These are phyloP conservation scores for Sclerurus mexicanus DNA, from an alignment of 2,113 vertebrate species.

Conservation along the genomic window DNA sequence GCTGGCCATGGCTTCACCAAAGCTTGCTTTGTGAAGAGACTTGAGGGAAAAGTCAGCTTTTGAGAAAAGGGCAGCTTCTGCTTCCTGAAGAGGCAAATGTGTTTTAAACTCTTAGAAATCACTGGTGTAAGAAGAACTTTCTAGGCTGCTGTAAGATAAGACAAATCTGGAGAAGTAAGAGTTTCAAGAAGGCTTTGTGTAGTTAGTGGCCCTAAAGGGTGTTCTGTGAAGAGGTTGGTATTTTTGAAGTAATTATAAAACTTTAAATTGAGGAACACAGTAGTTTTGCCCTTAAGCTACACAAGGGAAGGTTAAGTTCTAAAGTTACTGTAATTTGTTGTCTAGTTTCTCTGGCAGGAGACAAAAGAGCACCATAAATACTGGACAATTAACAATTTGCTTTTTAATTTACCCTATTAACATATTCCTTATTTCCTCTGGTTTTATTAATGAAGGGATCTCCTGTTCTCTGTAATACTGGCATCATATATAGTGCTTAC, in stretches of 20 bases:
- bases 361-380: neutral
- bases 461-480: neutral
- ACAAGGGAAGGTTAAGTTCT: neutral
- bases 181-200: neutral
- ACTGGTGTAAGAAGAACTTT: neutral
- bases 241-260: neutral
- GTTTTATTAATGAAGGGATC: neutral
- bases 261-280: neutral
- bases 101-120: neutral
- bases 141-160: neutral
- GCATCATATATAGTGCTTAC: neutral
- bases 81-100: neutral
- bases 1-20: neutral
- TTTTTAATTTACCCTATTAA: neutral
- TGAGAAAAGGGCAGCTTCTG: neutral
- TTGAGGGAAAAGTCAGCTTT: neutral
- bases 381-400: neutral
- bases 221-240: neutral
- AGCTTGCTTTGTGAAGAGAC: neutral
- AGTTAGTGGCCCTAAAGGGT: neutral
- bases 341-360: neutral
- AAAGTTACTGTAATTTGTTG: neutral
- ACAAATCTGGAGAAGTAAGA: neutral
- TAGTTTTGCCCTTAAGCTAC: neutral
- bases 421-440: neutral